These are phyloP conservation scores for Dicentrarchus labrax DNA, from an alignment of 2,113 vertebrate species.

Conservation along the genomic window DNA sequence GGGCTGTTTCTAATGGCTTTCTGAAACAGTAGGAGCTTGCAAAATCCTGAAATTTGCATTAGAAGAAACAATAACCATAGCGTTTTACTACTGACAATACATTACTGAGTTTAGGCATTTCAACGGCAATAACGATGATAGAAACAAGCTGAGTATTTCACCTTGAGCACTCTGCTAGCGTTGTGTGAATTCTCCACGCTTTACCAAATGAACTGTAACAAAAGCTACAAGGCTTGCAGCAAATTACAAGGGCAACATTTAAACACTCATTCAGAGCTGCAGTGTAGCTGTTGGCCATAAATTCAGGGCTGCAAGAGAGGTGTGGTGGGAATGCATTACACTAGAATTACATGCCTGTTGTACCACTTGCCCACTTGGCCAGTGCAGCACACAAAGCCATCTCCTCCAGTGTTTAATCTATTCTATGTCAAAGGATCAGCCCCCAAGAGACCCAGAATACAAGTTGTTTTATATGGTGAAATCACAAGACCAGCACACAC, in stretches of 20 bases:
- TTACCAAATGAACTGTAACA: constrained; percentile 55
- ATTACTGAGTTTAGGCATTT: background rate
- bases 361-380: constrained; percentile 41
- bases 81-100: background rate
- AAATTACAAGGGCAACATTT: constrained; percentile 56
- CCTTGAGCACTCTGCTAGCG: constrained; percentile 22
- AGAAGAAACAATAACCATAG: background rate
- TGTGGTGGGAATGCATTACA: constrained; percentile 58
- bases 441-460: constrained; percentile 59
- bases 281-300: constrained; percentile 22
- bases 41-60: background rate
- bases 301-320: constrained; percentile 34
- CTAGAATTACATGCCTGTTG: constrained; percentile 40
- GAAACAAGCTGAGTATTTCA: background rate
- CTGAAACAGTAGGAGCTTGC: background rate
- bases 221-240: constrained; percentile 33
- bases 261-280: constrained; percentile 15
- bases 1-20: background rate
- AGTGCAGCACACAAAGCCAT: constrained; percentile 40
- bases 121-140: background rate
- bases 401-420: constrained; percentile 67
- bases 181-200: constrained; percentile 46
- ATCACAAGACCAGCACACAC: constrained; percentile 49
- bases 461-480: constrained; percentile 68
- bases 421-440: constrained; percentile 72